A percentile compares a stretch with the other conserved stretches of the same genome.
Evolutionary conservation across 2,797 vertebrate genomes (phyloP).

Genomic region (Fistularia tabacaria): DNA sequence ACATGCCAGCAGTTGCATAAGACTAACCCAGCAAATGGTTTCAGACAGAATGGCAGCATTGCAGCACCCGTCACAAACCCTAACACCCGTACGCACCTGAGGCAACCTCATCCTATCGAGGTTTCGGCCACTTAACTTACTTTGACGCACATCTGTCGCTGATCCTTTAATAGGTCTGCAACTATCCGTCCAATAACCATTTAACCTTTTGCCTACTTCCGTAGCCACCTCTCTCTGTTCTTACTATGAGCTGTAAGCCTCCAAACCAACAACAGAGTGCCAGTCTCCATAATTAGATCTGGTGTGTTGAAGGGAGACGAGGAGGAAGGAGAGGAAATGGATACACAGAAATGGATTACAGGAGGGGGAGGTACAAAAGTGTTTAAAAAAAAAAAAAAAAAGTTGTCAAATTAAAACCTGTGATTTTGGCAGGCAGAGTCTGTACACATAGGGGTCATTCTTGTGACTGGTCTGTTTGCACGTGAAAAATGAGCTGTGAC

Average conservation of each 20-base stretch:
- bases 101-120: conserved; percentile 5
- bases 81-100: conserved; percentile 8
- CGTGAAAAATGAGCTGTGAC: conserved; percentile 31
- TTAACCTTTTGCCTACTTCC: conserved; percentile 23
- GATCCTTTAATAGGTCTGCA: conserved; percentile 7
- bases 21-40: conserved; percentile 47
- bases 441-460: background rate
- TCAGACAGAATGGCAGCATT: conserved; percentile 14
- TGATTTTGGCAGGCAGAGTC: background rate
- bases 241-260: conserved; percentile 33
- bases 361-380: background rate
- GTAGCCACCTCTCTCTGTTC: conserved; percentile 7
- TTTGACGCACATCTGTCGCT: conserved; percentile 6
- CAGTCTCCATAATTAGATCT: conserved; percentile 56
- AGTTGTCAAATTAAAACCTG: background rate
- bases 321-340: conserved; percentile 4
- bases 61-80: conserved; percentile 12
- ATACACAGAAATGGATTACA: conserved; percentile 12
- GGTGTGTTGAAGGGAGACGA: conserved; percentile 1
- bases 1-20: conserved; percentile 56
- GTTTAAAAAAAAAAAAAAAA: background rate
- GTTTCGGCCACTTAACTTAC: background rate
- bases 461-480: conserved; percentile 15
- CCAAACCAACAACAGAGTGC: conserved; percentile 51
- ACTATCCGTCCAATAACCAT: conserved; percentile 2